These are phyloP conservation scores for Chaenodraco wilsoni DNA, from an alignment of 2,797 vertebrate species.

Conservation along the genomic window DNA sequence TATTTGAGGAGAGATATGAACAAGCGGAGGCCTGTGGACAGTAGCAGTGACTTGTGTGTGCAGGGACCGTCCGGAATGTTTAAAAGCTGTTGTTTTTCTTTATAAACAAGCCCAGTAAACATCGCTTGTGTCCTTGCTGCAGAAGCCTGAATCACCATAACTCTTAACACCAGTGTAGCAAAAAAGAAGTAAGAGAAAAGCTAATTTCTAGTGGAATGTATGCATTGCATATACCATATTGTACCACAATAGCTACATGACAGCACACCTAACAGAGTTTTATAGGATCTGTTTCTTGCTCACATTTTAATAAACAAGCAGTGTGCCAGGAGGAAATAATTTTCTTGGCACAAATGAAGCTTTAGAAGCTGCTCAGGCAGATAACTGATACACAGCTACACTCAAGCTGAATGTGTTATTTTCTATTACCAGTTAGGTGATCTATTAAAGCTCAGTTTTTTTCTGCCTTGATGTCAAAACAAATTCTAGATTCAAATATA, in stretches of 20 bases:
- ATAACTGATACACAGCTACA: slow-evolving; percentile 34
- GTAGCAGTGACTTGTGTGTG: slow-evolving; percentile 18
- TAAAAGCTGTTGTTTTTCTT: slow-evolving; percentile 28
- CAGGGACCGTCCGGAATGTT: slow-evolving; percentile 12
- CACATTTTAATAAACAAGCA: slow-evolving; percentile 13
- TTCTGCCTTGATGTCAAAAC: slow-evolving; percentile 13
- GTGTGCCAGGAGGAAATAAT: slow-evolving; percentile 23
- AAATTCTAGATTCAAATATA: slow-evolving; percentile 25
- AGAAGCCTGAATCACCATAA: background rate
- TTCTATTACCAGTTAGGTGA: slow-evolving; percentile 24
- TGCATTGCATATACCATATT: slow-evolving; percentile 14
- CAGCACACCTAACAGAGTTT: slow-evolving; percentile 19
- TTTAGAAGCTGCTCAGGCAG: slow-evolving; percentile 38
- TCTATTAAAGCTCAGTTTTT: slow-evolving; percentile 32
- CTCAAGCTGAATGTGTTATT: slow-evolving; percentile 38
- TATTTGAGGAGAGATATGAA: background rate
- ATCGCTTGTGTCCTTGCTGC: slow-evolving; percentile 14
- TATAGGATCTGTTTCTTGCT: slow-evolving; percentile 25
- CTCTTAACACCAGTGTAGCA: background rate
- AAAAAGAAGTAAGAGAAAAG: background rate
- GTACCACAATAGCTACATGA: slow-evolving; percentile 30
- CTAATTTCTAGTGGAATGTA: slow-evolving; percentile 9
- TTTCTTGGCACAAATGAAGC: slow-evolving; percentile 38
- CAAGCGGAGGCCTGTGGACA: slow-evolving; percentile 1
- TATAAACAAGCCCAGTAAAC: slow-evolving; percentile 42